Evolutionary conservation across 2,113 vertebrate genomes (phyloP), one percentile per base, ranked within the genome.

Genomic region (Suncus etruscus): DNA sequence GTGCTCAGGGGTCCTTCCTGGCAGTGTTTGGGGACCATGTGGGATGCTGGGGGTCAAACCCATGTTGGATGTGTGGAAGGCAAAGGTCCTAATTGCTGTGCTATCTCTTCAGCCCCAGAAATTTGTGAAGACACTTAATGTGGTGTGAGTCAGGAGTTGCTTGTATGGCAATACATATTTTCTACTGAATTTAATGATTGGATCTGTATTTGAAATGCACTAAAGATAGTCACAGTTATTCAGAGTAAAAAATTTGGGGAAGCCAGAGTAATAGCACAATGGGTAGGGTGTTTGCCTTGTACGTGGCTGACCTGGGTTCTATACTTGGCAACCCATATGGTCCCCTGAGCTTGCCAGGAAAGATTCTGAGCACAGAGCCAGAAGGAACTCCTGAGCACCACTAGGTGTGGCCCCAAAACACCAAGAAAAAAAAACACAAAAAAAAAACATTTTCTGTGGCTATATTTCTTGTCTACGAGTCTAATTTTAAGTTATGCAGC

Each of bases 181-280:
- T 74, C 79, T n/a, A 50, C 75, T 92, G 90, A 29, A 91, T 77
- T 31, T 89, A 65, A 61, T 75, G 45, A n/a, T 77, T 84, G 63
- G 85, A 89, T 29, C 50, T 80, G 25, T 75, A 85, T 77, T 76
- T 85, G 39, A 85, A 88, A 25, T 87, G 25, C 51, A 18, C 51
- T 76, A 69, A 91, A 88, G 32, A 80, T 58, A 27, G 70, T 76
- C 25, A 69, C 86, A 48, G 63, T 90, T 94, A 70, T 84, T 83
- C 48, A 86, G 78, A 89, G 83, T 91, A 31, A 86, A 84, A 10
- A 39, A 39, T 3, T 39, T 39, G 39, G 5, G 39, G 39, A 39
- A 39, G 39, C 39, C 39, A 39, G 3, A 39, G 39, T 39, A 39
- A 39, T 39, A 39, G 39, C 5, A 39, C 39, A 39, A 39, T 39